Percentiles rank a stretch among this genome's conserved stretches.
Evolutionary conservation across 1,140 invertebrate genomes (phyloP).

Genomic region (Cryptotermes secundus): DNA sequence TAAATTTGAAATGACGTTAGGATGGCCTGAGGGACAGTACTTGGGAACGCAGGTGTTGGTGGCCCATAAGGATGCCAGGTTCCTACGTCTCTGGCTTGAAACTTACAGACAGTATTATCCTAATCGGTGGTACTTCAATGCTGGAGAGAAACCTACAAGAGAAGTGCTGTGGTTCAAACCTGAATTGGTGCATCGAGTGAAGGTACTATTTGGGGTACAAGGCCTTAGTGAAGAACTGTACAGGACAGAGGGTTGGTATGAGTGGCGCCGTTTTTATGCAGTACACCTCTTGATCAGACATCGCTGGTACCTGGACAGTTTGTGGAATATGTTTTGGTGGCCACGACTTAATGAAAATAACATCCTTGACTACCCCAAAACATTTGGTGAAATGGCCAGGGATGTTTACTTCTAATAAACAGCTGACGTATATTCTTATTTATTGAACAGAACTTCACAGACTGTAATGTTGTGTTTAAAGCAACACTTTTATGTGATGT

Average conservation of each 20-base stretch:
- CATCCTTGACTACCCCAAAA: slow-evolving; percentile 30
- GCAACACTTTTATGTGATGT: too few species aligned
- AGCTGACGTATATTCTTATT: neutral
- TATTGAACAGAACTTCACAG: too few species aligned
- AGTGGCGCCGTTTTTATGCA: neutral
- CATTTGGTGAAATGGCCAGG: slow-evolving; percentile 35
- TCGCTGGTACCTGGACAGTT: neutral
- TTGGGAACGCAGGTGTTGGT: slow-evolving; percentile 37
- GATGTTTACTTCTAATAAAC: slow-evolving; percentile 27
- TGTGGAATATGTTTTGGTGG: neutral
- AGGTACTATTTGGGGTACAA: slow-evolving; percentile 14
- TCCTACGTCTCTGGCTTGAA: slow-evolving; percentile 33
- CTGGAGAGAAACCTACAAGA: slow-evolving; percentile 33
- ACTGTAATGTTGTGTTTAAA: too few species aligned
- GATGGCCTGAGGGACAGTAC: slow-evolving; percentile 40
- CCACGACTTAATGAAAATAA: slow-evolving; percentile 31
- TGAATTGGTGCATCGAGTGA: slow-evolving; percentile 32
- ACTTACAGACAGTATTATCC: slow-evolving; percentile 34
- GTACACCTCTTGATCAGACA: neutral
- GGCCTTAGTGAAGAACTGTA: neutral
- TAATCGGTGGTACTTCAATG: slow-evolving; percentile 35
- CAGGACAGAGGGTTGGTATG: neutral
- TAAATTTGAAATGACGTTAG: slow-evolving; percentile 43
- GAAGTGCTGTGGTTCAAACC: slow-evolving; percentile 31
- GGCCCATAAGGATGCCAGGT: slow-evolving; percentile 36